Conservation (phyloP, 2,797 vertebrate species). For the Phoxinus dragarum region DNA sequence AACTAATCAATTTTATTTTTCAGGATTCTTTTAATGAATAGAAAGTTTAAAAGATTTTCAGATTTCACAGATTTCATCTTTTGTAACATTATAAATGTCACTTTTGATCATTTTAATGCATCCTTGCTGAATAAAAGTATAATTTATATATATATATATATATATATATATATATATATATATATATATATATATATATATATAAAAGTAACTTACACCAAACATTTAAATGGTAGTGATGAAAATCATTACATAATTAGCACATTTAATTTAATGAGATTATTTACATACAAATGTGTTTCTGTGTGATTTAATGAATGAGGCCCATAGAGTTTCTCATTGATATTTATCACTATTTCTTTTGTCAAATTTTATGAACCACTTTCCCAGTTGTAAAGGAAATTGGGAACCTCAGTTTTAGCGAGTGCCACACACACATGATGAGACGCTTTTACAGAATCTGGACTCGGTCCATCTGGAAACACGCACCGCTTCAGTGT, state of each 20-base stretch:
- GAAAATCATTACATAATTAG: neutral
- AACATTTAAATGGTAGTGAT: neutral
- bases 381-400: neutral
- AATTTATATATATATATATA: neutral
- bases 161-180: too few relatives aligned
- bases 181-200: too few relatives aligned
- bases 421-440: neutral
- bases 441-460: neutral
- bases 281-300: neutral
- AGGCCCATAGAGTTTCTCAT: neutral
- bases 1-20: neutral
- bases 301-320: neutral
- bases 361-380: neutral
- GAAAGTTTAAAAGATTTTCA: too few relatives aligned
- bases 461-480: slow-evolving; percentile 61
- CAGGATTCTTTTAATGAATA: neutral
- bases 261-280: neutral
- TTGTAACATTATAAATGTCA: neutral
- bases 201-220: too few relatives aligned
- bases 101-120: neutral
- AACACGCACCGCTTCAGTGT: slow-evolving; percentile 53
- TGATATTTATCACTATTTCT: neutral
- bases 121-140: neutral
- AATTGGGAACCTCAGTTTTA: neutral
- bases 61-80: neutral